Base-by-base conservation (phyloP, 2,888 invertebrate species). In the Teleogryllus oceanicus region DNA sequence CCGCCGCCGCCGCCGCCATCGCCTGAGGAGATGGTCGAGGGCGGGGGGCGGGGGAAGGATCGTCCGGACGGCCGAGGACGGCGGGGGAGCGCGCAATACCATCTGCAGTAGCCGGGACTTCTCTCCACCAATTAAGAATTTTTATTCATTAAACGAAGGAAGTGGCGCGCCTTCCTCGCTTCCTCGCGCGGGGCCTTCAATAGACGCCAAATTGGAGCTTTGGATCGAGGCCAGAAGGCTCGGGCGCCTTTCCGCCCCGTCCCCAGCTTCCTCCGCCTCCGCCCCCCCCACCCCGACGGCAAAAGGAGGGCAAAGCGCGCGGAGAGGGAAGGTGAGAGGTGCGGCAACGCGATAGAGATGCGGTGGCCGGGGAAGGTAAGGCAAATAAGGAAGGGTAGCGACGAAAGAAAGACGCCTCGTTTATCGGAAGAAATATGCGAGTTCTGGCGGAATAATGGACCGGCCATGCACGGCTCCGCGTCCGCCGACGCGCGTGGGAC, bases 101-200 rank as follows among this genome's bases (percentile, higher is more conserved):
- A 62, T 62, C 62, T 62, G 62, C 62, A 62, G 13, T 18, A 18
- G 62, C 18, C 62, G 62, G 18, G 62, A 37, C 62, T 62, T 62
- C 62, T 18, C 62, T 62, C 62, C 62, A 62, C 62, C 62, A 62
- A 62, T 62, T 62, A 62, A 62, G 62, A 62, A 62, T 62, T 62
- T 62, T 62, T 62, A 62, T 62, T 62, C 62, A 62, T 62, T 62
- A 62, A 62, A 18, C 18, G 62, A 18, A 62, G 18, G 62, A 18
- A 62, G 18, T 18, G 62, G 18, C 16, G 62, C 62, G 18, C 62
- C 62, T 13, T 3, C 62, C 18, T 62, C 62, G 18, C 62, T 13
- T 2, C 62, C 16, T 18, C 18, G 62, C 62, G 62, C 13, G 62
- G 62, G 18, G 13, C 62, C 62, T 62, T 62, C 62, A 62, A 62